phyloP scores from a whole-genome alignment of 2,113 vertebrate genomes.

The Pongo abelii region DNA sequence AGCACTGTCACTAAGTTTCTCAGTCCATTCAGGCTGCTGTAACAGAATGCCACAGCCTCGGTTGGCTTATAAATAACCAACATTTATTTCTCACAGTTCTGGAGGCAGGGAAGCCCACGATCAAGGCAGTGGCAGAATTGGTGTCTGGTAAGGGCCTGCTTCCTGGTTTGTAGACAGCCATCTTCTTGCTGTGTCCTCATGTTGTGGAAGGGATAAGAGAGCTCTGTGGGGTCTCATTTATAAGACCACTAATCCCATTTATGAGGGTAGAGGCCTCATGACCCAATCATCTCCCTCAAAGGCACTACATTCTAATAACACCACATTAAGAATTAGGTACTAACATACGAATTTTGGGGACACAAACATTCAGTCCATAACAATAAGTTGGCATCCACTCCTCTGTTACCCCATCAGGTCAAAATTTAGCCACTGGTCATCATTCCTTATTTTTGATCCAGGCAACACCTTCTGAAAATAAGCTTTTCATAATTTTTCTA shows the following conservation, averaged over 20 bases:
- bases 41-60: not conserved
- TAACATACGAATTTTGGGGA: not conserved
- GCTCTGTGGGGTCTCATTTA: not conserved
- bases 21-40: not conserved
- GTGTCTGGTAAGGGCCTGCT: not conserved
- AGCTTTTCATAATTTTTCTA: slow-evolving; percentile 26
- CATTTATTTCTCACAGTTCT: not conserved
- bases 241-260: not conserved
- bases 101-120: not conserved
- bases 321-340: not conserved
- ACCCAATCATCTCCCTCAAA: not conserved
- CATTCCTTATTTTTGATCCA: not conserved
- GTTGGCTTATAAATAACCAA: not conserved
- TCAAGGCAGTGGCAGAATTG: not conserved
- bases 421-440: slow-evolving; percentile 27
- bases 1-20: not conserved
- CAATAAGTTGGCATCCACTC: not conserved
- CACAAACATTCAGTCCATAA: not conserved
- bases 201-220: not conserved
- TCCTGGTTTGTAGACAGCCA: not conserved
- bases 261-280: not conserved
- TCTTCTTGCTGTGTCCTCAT: not conserved
- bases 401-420: not conserved
- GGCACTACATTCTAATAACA: not conserved
- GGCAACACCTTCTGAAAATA: slow-evolving; percentile 42